Base-by-base conservation (phyloP, 2,797 vertebrate species). In the Spheniscus humboldti region DNA sequence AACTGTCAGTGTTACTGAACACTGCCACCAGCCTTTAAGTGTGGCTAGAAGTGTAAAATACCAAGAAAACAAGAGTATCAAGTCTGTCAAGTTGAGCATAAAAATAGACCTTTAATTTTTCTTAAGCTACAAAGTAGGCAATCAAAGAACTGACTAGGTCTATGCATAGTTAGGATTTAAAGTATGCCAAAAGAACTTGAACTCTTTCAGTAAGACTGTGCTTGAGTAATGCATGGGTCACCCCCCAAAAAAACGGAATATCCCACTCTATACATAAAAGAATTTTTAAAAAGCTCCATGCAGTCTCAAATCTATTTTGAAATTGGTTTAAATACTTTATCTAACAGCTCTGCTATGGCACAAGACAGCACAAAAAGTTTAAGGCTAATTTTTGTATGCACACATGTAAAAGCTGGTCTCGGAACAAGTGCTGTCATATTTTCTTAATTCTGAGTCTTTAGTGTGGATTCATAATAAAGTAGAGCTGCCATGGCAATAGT, bases 81-180 rank as follows among this genome's bases (percentile, higher is more conserved):
- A 77, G 71, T 48, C 57, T 60, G 71, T 81, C 73, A 66, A 94
- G 52, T 60, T 90, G 52, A 74, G 63, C 73, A 94, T 75, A 90
- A 92, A 95, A 90, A 78, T 3, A 96, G 89, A 92, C 43, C 68
- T 92, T 86, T 59, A 31, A 47, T 69, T 78, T 64, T 80, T 82
- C 48, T 87, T 90, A 71, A 60, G 48, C 60, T 93, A 96, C 88
- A 59, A 95, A 88, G 66, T 72, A 90, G 79, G 41, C 67, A 95
- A 75, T 88, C 47, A 56, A 81, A n/a, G 69, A 96, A 94, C 68
- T 83, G 57, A 88, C 55, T 30, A 72, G 76, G 37, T 90, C 66
- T 92, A 62, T 96, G 93, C 95, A 97, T 97, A 97, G 94, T 94
- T 90, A n/a, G 33, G 59, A 83, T 83, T 91, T 95, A 47, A 86